phyloP scores from a whole-genome alignment of 2,888 invertebrate genomes.

The Nudaria mundana region DNA sequence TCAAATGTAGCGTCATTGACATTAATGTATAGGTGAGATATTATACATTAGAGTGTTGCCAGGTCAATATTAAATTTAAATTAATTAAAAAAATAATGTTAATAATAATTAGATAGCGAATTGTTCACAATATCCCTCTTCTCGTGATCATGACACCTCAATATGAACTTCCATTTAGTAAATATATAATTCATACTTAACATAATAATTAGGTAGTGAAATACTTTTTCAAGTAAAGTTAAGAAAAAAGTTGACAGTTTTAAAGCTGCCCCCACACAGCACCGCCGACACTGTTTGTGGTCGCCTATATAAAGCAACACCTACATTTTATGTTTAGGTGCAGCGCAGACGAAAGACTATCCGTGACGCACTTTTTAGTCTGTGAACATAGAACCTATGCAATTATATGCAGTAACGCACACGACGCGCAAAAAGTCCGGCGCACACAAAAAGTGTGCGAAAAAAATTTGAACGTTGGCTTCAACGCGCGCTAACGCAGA shows the following conservation, averaged over 20 bases:
- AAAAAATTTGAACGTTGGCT: too few relatives aligned
- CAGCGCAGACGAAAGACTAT: too few relatives aligned
- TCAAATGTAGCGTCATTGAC: slow-evolving; percentile 34
- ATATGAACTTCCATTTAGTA: slow-evolving; percentile 24
- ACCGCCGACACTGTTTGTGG: neutral
- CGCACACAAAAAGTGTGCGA: too few relatives aligned
- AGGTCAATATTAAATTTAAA: slow-evolving; percentile 10
- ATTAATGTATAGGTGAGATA: slow-evolving; percentile 5
- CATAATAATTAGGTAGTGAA: slow-evolving; percentile 26
- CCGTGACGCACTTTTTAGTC: too few relatives aligned
- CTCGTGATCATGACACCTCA: slow-evolving; percentile 29
- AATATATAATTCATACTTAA: slow-evolving; percentile 30
- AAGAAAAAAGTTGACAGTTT: slow-evolving; percentile 2
- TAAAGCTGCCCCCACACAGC: slow-evolving; percentile 1
- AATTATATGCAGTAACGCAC: too few relatives aligned
- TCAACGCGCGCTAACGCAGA: too few relatives aligned
- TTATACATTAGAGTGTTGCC: too few relatives aligned
- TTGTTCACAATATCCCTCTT: slow-evolving; percentile 30
- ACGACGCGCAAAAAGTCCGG: too few relatives aligned
- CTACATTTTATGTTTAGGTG: too few relatives aligned
- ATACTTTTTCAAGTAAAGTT: slow-evolving; percentile 20
- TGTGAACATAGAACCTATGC: too few relatives aligned
- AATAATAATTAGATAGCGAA: slow-evolving; percentile 30
- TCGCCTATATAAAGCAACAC: neutral
- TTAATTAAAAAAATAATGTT: slow-evolving; percentile 23